Conservation (phyloP, 2,113 vertebrate species). For the Myotis lucifugus region DNA sequence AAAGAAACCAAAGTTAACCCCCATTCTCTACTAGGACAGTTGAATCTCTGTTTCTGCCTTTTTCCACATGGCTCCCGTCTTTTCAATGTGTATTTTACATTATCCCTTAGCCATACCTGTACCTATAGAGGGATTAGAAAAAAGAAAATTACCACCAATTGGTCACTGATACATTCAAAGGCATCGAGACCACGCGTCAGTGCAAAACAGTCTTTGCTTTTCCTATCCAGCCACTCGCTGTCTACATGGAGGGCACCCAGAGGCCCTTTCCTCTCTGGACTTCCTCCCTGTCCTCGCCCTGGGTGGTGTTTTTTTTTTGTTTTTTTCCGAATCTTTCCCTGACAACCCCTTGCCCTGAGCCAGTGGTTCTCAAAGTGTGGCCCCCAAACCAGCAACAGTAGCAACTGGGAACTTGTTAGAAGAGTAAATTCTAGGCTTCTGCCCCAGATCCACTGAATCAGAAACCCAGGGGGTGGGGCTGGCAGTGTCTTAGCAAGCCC, state of each 20-base stretch:
- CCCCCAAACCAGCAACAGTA: not conserved
- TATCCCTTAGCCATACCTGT: not conserved
- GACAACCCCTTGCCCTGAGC: not conserved
- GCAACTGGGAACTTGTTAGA: not conserved
- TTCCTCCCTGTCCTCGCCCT: not conserved
- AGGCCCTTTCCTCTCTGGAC: not conserved
- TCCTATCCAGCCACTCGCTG: not conserved
- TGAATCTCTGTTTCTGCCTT: not conserved
- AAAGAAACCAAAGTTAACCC: not conserved
- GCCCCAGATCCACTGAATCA: not conserved
- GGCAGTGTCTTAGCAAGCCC: not conserved
- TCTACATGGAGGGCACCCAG: not conserved
- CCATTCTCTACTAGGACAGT: not conserved
- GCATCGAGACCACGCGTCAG: not conserved
- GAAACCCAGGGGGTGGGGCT: not conserved
- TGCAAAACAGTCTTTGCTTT: not conserved
- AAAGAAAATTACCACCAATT: not conserved
- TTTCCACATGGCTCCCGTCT: not conserved
- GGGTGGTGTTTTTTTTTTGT: no score
- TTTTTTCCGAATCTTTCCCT: not conserved
- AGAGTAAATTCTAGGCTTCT: not conserved
- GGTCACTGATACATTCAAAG: not conserved
- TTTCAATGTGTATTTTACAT: not conserved
- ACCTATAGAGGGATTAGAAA: not conserved
- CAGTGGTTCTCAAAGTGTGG: not conserved